Evolutionary conservation across 2,888 invertebrate genomes (phyloP), one percentile per base, ranked within the genome.

Genomic region (Silvanus unidentatus): DNA sequence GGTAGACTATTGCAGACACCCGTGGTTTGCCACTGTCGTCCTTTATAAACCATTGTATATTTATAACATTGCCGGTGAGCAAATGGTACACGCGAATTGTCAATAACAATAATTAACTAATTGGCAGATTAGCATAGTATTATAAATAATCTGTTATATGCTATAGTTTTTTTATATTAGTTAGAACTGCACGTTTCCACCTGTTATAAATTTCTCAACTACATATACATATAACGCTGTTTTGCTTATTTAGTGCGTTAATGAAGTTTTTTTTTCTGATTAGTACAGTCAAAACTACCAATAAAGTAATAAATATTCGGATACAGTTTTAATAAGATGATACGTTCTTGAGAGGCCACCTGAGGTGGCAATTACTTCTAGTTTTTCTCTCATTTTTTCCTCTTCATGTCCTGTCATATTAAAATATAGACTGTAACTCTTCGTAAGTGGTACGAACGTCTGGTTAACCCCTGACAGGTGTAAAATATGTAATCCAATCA

Each of bases 61-160:
- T 62, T 64, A 61, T 55, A 52, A 52, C 43, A 43, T 48, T 49
- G 53, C 55, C n/a, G 54, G 57, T 54, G 53, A 55, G 47, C 44
- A 45, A 46, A 39, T 49, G 36, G 44, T 57, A 62, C 70, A 70
- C 70, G 71, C 71, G 62, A 71, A 69, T 68, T 64, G 65, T 66
- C 70, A 69, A 71, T 71, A 71, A 70, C 70, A 71, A 69, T 71
- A 70, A 71, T 71, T 71, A 70, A 69, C 66, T 70, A 69, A 70
- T 70, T 69, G 69, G 62, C 59, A 57, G 52, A 67, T 69, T 69
- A 65, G 62, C 67, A 68, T 68, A 60, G 15, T 32, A 40, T 43
- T 50, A 52, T 60, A 58, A 56, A 60, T 58, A 49, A 52, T 48
- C 44, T 44, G 45, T 38, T 37, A 8, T 10, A 28, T 10, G 34